Conservation (phyloP, 2,113 vertebrate genomes). For the Edolisoma coerulescens region DNA sequence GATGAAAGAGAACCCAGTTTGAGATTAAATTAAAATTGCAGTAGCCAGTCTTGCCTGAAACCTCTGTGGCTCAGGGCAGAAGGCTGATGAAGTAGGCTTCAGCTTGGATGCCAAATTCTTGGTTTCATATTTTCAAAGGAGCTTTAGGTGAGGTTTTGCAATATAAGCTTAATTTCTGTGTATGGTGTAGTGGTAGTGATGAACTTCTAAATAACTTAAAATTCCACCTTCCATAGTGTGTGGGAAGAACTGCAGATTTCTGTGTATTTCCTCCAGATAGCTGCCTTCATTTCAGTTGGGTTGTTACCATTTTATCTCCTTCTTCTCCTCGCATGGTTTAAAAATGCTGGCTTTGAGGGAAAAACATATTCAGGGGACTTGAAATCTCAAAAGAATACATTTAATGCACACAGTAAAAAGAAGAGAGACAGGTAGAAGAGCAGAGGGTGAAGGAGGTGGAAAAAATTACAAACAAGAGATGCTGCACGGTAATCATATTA, state of each 20-base stretch:
- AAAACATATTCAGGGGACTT: slow-evolving; percentile 74
- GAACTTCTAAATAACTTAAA: neutral
- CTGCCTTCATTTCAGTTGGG: neutral
- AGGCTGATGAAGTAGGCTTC: neutral
- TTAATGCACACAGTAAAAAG: slow-evolving; percentile 64
- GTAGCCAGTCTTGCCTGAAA: neutral
- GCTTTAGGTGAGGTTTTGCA: neutral
- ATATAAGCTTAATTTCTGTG: neutral
- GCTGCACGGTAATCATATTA: slow-evolving; percentile 46
- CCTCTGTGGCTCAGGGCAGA: neutral
- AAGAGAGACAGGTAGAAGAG: slow-evolving; percentile 28
- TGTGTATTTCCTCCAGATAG: neutral
- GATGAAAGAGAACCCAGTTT: neutral
- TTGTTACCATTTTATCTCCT: neutral
- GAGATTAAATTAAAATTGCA: neutral
- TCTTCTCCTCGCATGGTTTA: slow-evolving; percentile 68
- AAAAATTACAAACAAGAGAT: slow-evolving; percentile 73
- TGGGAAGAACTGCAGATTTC: neutral
- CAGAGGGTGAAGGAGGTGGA: slow-evolving; percentile 14
- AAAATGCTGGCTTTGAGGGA: slow-evolving; percentile 78
- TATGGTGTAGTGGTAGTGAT: neutral
- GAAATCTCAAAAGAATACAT: slow-evolving; percentile 63
- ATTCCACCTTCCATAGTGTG: neutral
- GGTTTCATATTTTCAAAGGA: neutral
- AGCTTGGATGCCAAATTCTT: neutral